These are phyloP conservation scores for Stomatorhinus walkeri DNA, from an alignment of 2,797 vertebrate genomes.

Conservation along the genomic window DNA sequence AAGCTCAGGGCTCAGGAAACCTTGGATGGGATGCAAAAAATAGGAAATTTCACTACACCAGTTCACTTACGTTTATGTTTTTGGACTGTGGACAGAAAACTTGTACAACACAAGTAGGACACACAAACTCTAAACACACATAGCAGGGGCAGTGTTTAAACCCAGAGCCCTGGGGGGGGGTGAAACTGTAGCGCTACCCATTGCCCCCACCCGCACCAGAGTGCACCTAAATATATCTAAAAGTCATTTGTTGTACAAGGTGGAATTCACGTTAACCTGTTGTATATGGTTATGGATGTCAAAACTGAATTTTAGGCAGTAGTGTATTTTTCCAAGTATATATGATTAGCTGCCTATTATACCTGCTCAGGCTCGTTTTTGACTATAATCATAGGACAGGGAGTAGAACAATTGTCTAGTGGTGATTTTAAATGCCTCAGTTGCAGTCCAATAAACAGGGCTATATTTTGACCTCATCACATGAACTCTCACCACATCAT, in stretches of 20 bases:
- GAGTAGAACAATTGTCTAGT: not conserved
- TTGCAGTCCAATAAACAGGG: constrained; percentile 23
- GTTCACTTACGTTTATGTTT: not conserved
- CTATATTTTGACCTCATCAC: constrained; percentile 12
- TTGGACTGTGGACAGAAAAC: not conserved
- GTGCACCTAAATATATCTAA: not conserved
- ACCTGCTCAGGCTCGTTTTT: not conserved
- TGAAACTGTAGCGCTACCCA: not conserved
- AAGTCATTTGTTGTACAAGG: not conserved
- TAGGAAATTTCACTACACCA: not conserved
- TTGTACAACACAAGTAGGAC: not conserved
- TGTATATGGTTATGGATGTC: not conserved
- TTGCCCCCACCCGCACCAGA: not conserved
- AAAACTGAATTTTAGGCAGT: not conserved
- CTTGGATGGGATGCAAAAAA: not conserved
- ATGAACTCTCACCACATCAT: not conserved
- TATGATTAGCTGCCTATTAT: not conserved
- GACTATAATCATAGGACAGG: constrained; percentile 9
- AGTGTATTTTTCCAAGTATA: not conserved
- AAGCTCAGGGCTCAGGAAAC: not conserved
- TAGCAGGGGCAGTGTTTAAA: not conserved
- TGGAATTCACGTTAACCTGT: not conserved
- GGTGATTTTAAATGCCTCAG: constrained; percentile 15
- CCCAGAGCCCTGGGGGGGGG: not conserved
- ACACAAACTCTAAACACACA: not conserved